These are phyloP conservation scores for Ceratosolen solmsi DNA, from an alignment of 1,140 invertebrate genomes.

Conservation along the genomic window DNA sequence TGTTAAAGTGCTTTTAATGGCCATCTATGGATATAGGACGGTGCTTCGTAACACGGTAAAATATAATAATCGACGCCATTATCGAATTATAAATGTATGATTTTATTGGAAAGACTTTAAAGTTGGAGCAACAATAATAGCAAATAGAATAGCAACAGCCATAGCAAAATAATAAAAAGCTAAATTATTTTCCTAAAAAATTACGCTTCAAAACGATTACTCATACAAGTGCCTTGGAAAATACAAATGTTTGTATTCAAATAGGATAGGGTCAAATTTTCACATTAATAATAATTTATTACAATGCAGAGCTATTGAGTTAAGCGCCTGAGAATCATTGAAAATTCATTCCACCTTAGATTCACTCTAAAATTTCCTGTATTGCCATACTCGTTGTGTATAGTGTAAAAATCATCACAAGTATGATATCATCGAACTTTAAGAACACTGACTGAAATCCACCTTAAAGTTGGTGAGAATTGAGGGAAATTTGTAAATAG, in stretches of 20 bases:
- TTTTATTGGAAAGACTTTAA: background rate
- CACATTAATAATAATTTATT: conserved; percentile 9
- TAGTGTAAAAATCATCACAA: background rate
- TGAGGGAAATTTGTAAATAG: background rate
- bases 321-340: background rate
- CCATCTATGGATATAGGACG: no score
- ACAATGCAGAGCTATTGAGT: background rate
- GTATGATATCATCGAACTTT: background rate
- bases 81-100: background rate
- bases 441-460: background rate
- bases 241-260: conserved; percentile 1
- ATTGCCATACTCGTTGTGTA: background rate
- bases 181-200: no score
- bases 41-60: no score
- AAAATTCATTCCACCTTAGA: background rate
- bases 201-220: background rate
- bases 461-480: background rate
- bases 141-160: no score
- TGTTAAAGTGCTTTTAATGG: background rate
- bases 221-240: conserved; percentile 2
- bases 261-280: background rate
- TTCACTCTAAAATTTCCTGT: background rate
- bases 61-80: no score
- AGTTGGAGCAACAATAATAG: no score
- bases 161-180: no score